These are phyloP conservation scores for Pangasianodon gigas DNA, from an alignment of 2,113 vertebrate species.

Conservation along the genomic window DNA sequence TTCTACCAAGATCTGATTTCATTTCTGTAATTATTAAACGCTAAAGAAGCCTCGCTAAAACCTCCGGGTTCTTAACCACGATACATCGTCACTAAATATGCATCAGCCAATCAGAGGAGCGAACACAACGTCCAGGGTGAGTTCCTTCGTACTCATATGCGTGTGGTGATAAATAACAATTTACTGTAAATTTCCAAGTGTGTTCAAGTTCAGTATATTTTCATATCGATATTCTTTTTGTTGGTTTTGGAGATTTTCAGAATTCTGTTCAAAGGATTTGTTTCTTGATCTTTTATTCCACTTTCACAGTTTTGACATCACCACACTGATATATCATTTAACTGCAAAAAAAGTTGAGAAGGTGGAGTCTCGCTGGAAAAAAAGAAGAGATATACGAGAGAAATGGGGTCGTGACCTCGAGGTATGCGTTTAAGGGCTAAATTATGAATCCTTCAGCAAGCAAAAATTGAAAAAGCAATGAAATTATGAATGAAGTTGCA, in stretches of 20 bases:
- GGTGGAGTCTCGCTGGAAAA: not conserved
- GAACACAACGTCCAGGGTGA: not conserved
- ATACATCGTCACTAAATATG: not conserved
- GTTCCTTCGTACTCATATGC: not conserved
- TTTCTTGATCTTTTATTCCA: not conserved
- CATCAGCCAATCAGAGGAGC: not conserved
- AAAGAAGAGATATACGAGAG: not conserved
- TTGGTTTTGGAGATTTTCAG: not conserved
- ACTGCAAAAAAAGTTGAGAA: not conserved
- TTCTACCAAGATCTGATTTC: not conserved
- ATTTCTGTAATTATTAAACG: not conserved
- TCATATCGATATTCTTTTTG: not conserved
- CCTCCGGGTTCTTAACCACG: not conserved
- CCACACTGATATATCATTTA: not conserved
- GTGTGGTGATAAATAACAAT: not conserved
- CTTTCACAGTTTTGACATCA: not conserved
- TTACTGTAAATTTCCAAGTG: not conserved
- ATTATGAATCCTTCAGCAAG: not conserved
- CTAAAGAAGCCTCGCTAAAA: not conserved
- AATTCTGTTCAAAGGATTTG: not conserved
- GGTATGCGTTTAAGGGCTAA: not conserved
- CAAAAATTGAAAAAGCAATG: not conserved
- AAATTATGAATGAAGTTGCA: not conserved
- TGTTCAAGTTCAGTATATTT: not conserved
- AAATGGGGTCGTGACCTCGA: not conserved